Conservation (phyloP, 2,797 vertebrate species). For the Orientallactaga sibirica region DNA sequence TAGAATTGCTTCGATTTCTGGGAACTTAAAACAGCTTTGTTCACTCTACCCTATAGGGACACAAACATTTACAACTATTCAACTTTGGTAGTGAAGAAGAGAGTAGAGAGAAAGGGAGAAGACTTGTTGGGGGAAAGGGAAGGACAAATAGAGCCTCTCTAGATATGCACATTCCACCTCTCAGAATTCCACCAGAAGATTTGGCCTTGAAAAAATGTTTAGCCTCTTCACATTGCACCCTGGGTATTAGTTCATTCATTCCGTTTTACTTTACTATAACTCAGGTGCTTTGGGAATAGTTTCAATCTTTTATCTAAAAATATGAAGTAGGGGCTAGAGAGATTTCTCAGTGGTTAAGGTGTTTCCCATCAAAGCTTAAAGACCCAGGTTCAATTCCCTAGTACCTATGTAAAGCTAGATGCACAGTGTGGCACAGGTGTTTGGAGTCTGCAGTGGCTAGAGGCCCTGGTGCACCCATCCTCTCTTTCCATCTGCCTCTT, state of each 20-base stretch:
- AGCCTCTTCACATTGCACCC: not conserved
- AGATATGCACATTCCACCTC: not conserved
- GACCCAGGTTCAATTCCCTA: too few species aligned
- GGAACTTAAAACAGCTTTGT: constrained; percentile 54
- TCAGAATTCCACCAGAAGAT: not conserved
- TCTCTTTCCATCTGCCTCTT: too few species aligned
- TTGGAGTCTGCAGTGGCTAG: too few species aligned
- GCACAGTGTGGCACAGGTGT: too few species aligned
- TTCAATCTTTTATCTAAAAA: constrained; percentile 21
- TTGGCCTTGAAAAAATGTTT: not conserved
- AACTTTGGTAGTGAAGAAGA: constrained; percentile 55
- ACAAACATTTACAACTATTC: constrained; percentile 53
- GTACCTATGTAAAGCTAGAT: too few species aligned
- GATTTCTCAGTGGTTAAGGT: too few species aligned
- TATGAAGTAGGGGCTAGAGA: too few species aligned
- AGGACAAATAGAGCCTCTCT: not conserved
- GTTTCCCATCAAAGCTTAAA: too few species aligned
- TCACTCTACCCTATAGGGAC: not conserved
- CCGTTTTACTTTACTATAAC: constrained; percentile 29
- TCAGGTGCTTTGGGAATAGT: not conserved
- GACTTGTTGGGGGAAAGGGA: not conserved
- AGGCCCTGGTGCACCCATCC: too few species aligned
- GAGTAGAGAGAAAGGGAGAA: not conserved
- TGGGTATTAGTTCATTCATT: constrained; percentile 53
- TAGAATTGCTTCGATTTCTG: constrained; percentile 19